phyloP scores from a whole-genome alignment of 2,113 vertebrate species.

The Ailuropoda melanoleuca region DNA sequence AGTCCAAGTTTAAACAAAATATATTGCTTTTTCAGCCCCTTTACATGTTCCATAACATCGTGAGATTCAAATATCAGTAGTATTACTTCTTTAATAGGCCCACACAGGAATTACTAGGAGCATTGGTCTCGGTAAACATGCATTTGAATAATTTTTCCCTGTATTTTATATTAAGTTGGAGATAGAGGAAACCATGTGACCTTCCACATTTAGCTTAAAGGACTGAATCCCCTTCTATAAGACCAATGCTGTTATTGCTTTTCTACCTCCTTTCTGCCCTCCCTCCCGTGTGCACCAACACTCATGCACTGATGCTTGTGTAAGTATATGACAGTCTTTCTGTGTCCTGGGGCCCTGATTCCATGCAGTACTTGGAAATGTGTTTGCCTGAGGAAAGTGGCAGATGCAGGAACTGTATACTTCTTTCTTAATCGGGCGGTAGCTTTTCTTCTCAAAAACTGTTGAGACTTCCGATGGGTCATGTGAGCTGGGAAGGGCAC shows the following conservation, averaged over 20 bases:
- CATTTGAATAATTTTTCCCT: not conserved
- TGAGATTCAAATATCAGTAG: not conserved
- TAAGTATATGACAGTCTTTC: not conserved
- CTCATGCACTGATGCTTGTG: not conserved
- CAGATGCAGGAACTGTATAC: conserved; percentile 29
- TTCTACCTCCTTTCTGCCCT: not conserved
- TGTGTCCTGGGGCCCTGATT: not conserved
- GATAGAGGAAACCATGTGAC: not conserved
- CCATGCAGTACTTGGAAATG: conserved; percentile 63
- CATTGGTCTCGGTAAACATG: not conserved
- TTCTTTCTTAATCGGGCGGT: not conserved
- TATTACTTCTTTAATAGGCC: not conserved
- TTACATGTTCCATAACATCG: not conserved
- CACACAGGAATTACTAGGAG: not conserved
- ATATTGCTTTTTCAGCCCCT: not conserved
- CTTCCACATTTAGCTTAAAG: not conserved
- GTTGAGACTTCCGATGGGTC: conserved; percentile 60
- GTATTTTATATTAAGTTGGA: not conserved
- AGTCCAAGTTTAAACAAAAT: not conserved
- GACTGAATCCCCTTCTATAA: not conserved
- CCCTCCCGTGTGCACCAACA: not conserved
- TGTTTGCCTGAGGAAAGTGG: conserved; percentile 64
- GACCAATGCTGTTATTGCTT: not conserved
- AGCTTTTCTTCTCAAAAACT: not conserved
- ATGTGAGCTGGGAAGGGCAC: conserved; percentile 73